These are phyloP conservation scores for Ceratina australensis DNA, from an alignment of 1,140 invertebrate genomes.

Conservation along the genomic window DNA sequence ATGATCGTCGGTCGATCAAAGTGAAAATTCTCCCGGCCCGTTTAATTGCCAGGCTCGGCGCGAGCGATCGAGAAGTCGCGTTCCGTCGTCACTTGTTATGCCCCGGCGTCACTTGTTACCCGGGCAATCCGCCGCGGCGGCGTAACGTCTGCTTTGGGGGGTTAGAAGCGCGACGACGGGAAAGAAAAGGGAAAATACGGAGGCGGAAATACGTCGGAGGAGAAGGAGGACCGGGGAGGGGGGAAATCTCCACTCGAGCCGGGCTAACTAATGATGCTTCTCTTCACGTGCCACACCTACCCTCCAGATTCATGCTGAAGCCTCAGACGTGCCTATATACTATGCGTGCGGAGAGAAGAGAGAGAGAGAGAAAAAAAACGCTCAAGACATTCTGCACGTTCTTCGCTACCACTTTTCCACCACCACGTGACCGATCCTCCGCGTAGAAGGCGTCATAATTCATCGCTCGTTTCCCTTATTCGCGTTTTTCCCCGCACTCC, in stretches of 20 bases:
- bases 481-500: not conserved
- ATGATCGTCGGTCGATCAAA: constrained; percentile 35
- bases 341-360: constrained; percentile 10
- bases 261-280: constrained; percentile 71
- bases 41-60: constrained; percentile 32
- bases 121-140: not conserved
- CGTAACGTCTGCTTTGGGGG: constrained; percentile 31
- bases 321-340: constrained; percentile 59
- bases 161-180: not conserved
- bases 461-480: constrained; percentile 14
- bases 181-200: not conserved
- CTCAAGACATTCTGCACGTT: constrained; percentile 40
- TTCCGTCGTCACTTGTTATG: constrained; percentile 24
- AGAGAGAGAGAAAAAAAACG: not conserved
- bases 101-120: constrained; percentile 26
- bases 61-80: constrained; percentile 26
- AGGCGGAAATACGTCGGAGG: constrained; percentile 27
- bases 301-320: constrained; percentile 56
- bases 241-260: constrained; percentile 56
- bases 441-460: constrained; percentile 30
- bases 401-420: not conserved
- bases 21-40: constrained; percentile 26
- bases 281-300: constrained; percentile 58
- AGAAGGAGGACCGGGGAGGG: constrained; percentile 40
- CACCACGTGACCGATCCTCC: constrained; percentile 23